Percentiles rank a stretch among this genome's conserved stretches.
phyloP scores from a whole-genome alignment of 1,140 invertebrate species.

The Lasioglossum baleicum region DNA sequence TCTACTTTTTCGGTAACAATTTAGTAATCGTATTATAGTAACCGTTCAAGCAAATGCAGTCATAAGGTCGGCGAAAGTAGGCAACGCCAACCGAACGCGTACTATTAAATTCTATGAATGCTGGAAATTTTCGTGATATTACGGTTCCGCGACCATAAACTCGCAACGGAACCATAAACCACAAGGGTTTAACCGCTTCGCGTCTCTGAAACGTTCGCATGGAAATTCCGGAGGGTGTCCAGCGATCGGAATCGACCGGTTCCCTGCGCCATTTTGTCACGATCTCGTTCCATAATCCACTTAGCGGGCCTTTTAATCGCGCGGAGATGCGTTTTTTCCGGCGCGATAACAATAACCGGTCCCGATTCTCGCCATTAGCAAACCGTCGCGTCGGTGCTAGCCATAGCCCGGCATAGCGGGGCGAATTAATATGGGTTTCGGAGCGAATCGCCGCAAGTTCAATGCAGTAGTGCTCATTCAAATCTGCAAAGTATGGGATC shows the following conservation, averaged over 20 bases:
- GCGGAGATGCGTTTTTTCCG: conserved; percentile 23
- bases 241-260: background rate
- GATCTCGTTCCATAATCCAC: conserved; percentile 18
- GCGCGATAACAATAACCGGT: conserved; percentile 21
- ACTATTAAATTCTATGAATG: no score
- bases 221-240: background rate
- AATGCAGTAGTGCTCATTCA: background rate
- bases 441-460: conserved; percentile 51
- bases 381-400: background rate
- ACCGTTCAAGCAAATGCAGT: no score
- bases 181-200: background rate
- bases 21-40: no score
- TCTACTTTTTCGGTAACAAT: no score
- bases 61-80: no score
- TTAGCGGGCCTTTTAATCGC: conserved; percentile 35
- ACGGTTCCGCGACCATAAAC: no score
- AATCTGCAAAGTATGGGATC: no score
- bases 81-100: no score
- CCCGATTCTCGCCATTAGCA: conserved; percentile 27
- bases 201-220: background rate
- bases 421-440: conserved; percentile 72
- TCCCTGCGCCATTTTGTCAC: background rate
- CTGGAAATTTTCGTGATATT: no score
- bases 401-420: no score
- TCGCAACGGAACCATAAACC: background rate